Percentiles rank a stretch among this genome's conserved stretches.
These are phyloP conservation scores for Acanthosepion lycidas DNA, from an alignment of 2,888 invertebrate genomes.

Conservation along the genomic window DNA sequence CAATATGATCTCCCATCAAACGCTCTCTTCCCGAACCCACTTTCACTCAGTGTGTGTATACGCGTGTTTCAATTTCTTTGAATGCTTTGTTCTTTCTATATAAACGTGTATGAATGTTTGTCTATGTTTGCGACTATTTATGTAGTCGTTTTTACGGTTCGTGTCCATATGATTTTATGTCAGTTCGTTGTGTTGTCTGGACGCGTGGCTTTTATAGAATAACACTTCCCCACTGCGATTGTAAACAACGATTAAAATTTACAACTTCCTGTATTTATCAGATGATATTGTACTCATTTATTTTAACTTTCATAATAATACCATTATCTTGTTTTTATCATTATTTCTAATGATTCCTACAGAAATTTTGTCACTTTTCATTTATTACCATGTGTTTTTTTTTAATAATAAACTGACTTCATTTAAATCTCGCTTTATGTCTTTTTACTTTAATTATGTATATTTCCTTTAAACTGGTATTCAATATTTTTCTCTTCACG, in stretches of 20 bases:
- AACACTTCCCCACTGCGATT: background rate
- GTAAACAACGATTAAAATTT: background rate
- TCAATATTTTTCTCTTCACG: too few relatives aligned
- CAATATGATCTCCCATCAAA: background rate
- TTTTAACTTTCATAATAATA: too few relatives aligned
- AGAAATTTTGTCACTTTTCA: too few relatives aligned
- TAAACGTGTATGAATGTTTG: background rate
- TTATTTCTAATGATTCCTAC: too few relatives aligned
- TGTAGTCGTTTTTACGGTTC: background rate
- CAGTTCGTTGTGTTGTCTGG: background rate
- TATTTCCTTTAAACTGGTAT: too few relatives aligned
- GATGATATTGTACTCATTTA: background rate
- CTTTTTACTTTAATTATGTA: too few relatives aligned
- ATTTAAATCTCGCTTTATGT: too few relatives aligned
- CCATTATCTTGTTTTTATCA: too few relatives aligned
- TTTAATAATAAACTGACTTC: too few relatives aligned
- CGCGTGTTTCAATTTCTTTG: background rate
- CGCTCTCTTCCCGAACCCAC: too few relatives aligned
- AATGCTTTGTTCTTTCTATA: background rate
- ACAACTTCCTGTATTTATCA: background rate
- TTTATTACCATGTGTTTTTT: too few relatives aligned
- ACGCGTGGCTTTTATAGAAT: background rate
- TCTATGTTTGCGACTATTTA: slow-evolving; percentile 24
- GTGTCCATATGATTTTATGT: background rate
- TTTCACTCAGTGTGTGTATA: background rate